Evolutionary conservation across 2,113 vertebrate species (phyloP).

Genomic region (Naja naja): DNA sequence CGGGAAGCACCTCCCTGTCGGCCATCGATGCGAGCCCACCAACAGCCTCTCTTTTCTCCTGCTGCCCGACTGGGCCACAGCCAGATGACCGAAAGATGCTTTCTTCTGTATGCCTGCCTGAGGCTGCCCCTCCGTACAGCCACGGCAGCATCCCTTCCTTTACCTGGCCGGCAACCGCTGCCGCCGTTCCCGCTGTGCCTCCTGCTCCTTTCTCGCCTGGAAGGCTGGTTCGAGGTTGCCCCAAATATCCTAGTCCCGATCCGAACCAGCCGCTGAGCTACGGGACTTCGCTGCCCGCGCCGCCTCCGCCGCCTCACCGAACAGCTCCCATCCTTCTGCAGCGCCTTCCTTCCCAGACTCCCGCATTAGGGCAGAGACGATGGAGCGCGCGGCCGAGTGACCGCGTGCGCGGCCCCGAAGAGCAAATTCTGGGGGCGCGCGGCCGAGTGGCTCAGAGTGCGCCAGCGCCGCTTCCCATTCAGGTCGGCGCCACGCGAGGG

Average conservation of each 20-base stretch:
- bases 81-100: not conserved
- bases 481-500: not conserved
- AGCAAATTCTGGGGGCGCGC: not conserved
- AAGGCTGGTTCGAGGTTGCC: not conserved
- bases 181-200: not conserved
- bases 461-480: not conserved
- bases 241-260: not conserved
- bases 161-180: not conserved
- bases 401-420: conserved; percentile 61
- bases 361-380: conserved; percentile 60
- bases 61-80: not conserved
- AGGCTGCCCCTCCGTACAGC: not conserved
- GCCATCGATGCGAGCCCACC: not conserved
- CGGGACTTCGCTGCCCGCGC: not conserved
- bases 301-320: conserved; percentile 15
- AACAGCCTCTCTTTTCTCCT: not conserved
- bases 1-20: not conserved
- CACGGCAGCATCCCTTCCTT: not conserved
- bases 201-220: not conserved
- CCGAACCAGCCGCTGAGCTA: not conserved
- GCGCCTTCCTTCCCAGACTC: conserved; percentile 28
- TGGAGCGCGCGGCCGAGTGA: conserved; percentile 49
- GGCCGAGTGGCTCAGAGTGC: not conserved
- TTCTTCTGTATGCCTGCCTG: not conserved
- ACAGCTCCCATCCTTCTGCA: conserved; percentile 47